These are phyloP conservation scores for Conus canariensis DNA, from an alignment of 2,888 invertebrate species.

Conservation along the genomic window DNA sequence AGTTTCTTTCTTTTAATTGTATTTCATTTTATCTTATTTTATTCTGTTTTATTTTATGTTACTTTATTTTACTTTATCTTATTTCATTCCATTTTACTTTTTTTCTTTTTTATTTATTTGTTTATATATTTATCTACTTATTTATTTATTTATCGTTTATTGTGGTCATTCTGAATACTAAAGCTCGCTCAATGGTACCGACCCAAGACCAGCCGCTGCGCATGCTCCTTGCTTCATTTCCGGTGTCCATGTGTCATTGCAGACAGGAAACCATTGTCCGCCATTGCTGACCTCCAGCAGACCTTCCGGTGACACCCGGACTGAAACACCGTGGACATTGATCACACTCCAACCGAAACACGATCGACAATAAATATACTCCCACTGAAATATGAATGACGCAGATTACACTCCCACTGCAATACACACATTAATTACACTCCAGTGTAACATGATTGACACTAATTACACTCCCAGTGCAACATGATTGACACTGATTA, in stretches of 20 bases:
- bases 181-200: neutral
- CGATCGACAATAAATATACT: no score
- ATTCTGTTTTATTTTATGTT: neutral
- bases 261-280: constrained; percentile 51
- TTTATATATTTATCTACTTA: no score
- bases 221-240: constrained; percentile 48
- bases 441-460: no score
- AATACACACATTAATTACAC: no score
- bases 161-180: no score
- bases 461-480: no score
- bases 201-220: constrained; percentile 47
- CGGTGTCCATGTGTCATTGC: constrained; percentile 45
- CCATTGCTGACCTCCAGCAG: constrained; percentile 46
- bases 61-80: neutral
- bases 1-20: neutral
- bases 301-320: constrained; percentile 18
- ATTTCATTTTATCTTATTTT: neutral
- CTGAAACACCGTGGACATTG: neutral
- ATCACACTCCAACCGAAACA: no score
- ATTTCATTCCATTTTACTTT: neutral
- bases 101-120: neutral
- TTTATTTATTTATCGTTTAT: no score
- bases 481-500: no score
- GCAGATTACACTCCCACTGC: no score
- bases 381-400: no score